Conservation (phyloP, 2,797 vertebrate genomes). For the Enteromius argenteus region DNA sequence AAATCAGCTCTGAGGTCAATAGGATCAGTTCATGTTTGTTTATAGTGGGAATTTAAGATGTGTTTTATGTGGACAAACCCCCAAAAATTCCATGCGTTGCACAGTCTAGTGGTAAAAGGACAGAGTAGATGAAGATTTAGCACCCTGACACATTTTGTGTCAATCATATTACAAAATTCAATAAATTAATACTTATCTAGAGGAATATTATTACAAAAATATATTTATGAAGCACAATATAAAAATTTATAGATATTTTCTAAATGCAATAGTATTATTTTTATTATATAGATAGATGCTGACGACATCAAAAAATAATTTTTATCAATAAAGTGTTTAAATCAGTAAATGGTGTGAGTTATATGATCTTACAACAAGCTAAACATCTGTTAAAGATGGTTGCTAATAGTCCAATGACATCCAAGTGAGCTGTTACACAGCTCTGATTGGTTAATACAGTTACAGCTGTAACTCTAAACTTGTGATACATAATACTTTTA, state of each 20-base stretch:
- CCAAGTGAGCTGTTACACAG: not conserved
- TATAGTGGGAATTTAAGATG: slow-evolving; percentile 15
- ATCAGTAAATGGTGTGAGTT: not conserved
- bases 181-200: not conserved
- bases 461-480: slow-evolving; percentile 12
- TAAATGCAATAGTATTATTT: not conserved
- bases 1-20: slow-evolving; percentile 8
- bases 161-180: not conserved
- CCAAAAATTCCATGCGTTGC: not conserved
- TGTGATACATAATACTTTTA: slow-evolving; percentile 8
- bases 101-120: not conserved
- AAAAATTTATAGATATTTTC: not conserved
- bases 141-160: not conserved
- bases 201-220: not conserved
- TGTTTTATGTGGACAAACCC: slow-evolving; percentile 14
- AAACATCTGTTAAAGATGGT: not conserved
- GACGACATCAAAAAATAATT: not conserved
- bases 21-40: slow-evolving; percentile 20
- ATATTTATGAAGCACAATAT: not conserved
- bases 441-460: slow-evolving; percentile 26
- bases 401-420: not conserved
- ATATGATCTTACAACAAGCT: not conserved
- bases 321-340: not conserved
- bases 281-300: too few species aligned
- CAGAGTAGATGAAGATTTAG: not conserved